These are phyloP conservation scores for Gonatopus flavifemur DNA, from an alignment of 1,140 invertebrate genomes.

Conservation along the genomic window DNA sequence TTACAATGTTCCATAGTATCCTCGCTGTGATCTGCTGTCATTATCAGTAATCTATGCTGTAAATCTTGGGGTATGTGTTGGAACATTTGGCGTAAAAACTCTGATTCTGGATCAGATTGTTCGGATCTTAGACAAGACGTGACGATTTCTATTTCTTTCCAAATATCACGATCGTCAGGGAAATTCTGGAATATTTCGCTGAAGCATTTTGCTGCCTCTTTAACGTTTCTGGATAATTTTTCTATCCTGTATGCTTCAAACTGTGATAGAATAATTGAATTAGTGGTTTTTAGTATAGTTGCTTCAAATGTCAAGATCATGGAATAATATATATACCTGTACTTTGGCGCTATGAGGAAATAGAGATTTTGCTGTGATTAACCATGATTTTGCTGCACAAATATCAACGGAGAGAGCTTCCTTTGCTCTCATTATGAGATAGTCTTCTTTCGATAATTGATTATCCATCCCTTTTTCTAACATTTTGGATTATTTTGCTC, in stretches of 20 bases:
- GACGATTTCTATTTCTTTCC: conserved; percentile 79
- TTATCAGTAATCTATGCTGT: conserved; percentile 74
- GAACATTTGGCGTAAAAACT: conserved; percentile 67
- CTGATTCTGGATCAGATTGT: conserved; percentile 56
- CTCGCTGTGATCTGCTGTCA: conserved; percentile 81
- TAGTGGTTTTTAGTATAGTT: neutral
- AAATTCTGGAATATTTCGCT: conserved; percentile 67
- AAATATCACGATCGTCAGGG: conserved; percentile 66
- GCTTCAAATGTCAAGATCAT: neutral
- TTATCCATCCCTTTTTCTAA: conserved; percentile 47
- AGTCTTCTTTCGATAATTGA: conserved; percentile 69
- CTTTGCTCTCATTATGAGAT: conserved; percentile 76
- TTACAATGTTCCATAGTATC: conserved; percentile 86
- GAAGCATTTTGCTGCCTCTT: conserved; percentile 82
- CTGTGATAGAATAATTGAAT: conserved; percentile 46
- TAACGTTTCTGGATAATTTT: conserved; percentile 75
- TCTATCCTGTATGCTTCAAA: conserved; percentile 82
- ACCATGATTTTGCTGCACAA: conserved; percentile 83
- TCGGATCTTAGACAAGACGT: conserved; percentile 72
- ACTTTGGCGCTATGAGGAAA: conserved; percentile 84
- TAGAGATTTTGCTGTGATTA: conserved; percentile 85
- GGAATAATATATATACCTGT: conserved; percentile 61
- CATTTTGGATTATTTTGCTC: too few relatives aligned
- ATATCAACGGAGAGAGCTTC: conserved; percentile 70
- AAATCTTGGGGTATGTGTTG: conserved; percentile 70